Evolutionary conservation across 1,140 invertebrate species (phyloP).

Genomic region (Harpegnathos saltator): DNA sequence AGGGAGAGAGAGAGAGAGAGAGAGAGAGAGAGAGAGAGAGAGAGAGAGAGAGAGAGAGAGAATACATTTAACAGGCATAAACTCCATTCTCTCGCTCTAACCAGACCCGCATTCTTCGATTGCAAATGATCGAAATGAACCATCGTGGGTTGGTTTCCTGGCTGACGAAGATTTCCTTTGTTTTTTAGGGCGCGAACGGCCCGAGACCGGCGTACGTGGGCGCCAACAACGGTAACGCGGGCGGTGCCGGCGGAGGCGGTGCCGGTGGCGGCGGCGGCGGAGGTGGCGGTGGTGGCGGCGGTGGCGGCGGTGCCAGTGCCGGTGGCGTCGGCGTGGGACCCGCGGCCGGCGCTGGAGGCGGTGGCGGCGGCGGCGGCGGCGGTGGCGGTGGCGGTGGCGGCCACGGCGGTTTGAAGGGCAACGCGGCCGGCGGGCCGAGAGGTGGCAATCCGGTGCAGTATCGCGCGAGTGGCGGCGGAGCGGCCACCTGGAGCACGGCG

Average conservation of each 20-base stretch:
- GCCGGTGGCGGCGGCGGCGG: conserved; percentile 57
- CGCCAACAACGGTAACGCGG: conserved; percentile 83
- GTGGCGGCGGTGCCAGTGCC: conserved; percentile 58
- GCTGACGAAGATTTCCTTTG: not conserved
- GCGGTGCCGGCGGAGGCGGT: conserved; percentile 76
- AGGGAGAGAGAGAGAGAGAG: no score
- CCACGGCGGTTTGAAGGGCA: conserved; percentile 79
- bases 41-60: no score
- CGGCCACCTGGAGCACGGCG: conserved; percentile 80
- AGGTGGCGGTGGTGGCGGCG: conserved; percentile 59
- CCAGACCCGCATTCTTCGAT: no score
- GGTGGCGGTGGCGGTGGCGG: conserved; percentile 70
- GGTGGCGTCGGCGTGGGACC: conserved; percentile 76
- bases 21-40: no score
- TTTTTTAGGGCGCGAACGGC: conserved; percentile 83
- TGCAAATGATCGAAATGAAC: not conserved
- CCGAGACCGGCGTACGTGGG: conserved; percentile 84
- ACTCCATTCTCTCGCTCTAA: no score
- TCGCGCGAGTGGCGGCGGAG: conserved; percentile 79
- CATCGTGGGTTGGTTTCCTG: not conserved
- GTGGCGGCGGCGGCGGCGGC: conserved; percentile 51
- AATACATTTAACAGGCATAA: no score
- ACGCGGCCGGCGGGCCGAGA: conserved; percentile 81
- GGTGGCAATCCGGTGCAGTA: conserved; percentile 84
- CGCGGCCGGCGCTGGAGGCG: conserved; percentile 49